Evolutionary conservation across 1,140 invertebrate species (phyloP).

Genomic region (Teleopsis dalmanni): DNA sequence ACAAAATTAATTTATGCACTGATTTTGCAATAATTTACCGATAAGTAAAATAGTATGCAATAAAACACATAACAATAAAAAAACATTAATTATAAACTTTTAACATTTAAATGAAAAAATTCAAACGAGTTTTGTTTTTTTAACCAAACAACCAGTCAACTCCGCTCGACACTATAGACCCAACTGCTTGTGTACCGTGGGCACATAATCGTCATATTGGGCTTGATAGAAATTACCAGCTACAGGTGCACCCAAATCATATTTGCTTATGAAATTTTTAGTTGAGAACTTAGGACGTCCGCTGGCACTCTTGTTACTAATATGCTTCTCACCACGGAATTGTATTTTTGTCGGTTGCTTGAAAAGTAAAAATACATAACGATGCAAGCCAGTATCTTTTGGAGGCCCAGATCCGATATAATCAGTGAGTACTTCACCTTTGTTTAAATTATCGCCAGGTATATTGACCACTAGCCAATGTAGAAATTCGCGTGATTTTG

Average conservation of each 20-base stretch:
- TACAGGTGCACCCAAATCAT: conserved; percentile 71
- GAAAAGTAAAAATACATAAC: conserved; percentile 83
- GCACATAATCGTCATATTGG: conserved; percentile 85
- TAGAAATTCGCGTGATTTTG: conserved; percentile 74
- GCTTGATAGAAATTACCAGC: conserved; percentile 88
- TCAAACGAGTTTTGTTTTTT: background rate
- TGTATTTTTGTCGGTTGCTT: conserved; percentile 57
- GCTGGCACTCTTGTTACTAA: conserved; percentile 48
- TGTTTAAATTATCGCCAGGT: conserved; percentile 60
- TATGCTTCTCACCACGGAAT: conserved; percentile 20
- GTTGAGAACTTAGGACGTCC: conserved; percentile 70
- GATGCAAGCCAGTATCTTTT: conserved; percentile 71
- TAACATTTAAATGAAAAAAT: background rate
- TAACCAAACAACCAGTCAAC: no score
- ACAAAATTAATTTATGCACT: conserved; percentile 5
- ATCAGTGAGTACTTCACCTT: conserved; percentile 72
- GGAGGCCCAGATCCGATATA: conserved; percentile 83
- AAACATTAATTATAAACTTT: background rate
- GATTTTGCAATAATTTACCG: background rate
- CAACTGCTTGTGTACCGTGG: conserved; percentile 41
- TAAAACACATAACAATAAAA: background rate
- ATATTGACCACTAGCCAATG: conserved; percentile 92
- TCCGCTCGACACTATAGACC: no score
- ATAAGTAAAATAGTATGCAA: background rate
- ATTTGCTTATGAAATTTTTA: conserved; percentile 72